Conservation (phyloP, 2,113 vertebrate species). For the Arenaria interpres region DNA sequence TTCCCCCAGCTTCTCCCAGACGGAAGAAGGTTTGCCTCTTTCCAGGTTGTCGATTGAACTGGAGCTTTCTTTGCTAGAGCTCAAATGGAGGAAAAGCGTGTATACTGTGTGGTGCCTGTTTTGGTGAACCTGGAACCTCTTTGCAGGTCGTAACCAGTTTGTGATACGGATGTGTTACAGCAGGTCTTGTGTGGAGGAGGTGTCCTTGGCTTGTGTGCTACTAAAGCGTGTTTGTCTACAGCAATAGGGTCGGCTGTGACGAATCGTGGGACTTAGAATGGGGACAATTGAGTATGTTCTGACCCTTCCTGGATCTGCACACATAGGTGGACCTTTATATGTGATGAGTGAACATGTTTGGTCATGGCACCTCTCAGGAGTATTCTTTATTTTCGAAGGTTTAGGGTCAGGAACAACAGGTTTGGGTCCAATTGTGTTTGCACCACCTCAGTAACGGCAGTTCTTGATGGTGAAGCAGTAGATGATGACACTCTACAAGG, state of each 20-base stretch:
- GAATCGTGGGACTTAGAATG: no score
- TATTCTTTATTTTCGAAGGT: neutral
- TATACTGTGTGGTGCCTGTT: neutral
- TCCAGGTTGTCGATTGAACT: neutral
- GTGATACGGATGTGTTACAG: neutral
- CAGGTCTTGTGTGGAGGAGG: neutral
- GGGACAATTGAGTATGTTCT: neutral
- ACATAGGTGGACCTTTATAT: neutral
- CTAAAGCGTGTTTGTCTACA: neutral
- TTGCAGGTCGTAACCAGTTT: neutral
- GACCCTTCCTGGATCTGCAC: neutral
- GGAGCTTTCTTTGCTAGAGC: neutral
- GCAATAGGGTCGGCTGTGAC: neutral
- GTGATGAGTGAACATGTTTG: neutral
- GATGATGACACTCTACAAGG: no score
- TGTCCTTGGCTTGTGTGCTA: neutral
- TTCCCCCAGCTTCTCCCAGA: neutral
- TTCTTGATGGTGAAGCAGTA: neutral
- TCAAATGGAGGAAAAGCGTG: neutral
- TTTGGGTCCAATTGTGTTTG: neutral
- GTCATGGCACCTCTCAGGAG: neutral
- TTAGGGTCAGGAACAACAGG: neutral
- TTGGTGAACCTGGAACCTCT: neutral
- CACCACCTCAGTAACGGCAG: neutral
- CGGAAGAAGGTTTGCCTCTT: neutral